Base-by-base conservation (phyloP, 2,888 invertebrate genomes). In the Dolomedes plantarius region DNA sequence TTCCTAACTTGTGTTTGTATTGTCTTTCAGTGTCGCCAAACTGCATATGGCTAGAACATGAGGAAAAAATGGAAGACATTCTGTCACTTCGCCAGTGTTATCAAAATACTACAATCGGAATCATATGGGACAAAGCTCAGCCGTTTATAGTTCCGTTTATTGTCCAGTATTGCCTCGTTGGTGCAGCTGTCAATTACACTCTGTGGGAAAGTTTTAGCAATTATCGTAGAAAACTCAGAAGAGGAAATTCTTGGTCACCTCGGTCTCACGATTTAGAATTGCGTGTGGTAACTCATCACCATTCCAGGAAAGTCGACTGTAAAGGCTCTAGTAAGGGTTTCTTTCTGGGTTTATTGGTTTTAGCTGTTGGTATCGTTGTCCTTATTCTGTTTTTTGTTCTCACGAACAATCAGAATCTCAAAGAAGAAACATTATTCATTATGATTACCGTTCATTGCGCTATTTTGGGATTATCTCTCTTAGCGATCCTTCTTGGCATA, bases 121-220 rank as follows among this genome's bases (percentile, higher is more conserved):
- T 93, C 86, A 90, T 93, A 36, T 93, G 93, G 93, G 92, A 92
- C 0, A 92, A 93, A 1, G 93, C 93, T 23, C 92, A 92, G 91
- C 93, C 93, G 1, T 93, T 93, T 89, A 91, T 93, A 0, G 92
- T 93, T 89, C 93, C 93, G 0, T 93, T 93, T 89, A 92, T 93
- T 67, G 92, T 93, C 1, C 93, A 93, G 88, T 93, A 93, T 90
- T 86, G 83, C 87, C 89, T 93, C 75, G 93, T 93, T 71, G 93
- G 93, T 0, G 93, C 93, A 0, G 93, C 93, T 0, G 93, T 93
- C 73, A 93, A 93, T 0, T 93, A 92, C 89, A 92, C 93, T 46
- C 92, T 93, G 92, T 93, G 93, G 87, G 56, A 76, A 5, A 69
- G 46, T 16, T 56, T 71, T 19, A 85, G 67, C 16, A 36, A 64